Evolutionary conservation across 1,140 invertebrate species (phyloP), one percentile per base, ranked within the genome.

Genomic region (Holotrichia oblita): DNA sequence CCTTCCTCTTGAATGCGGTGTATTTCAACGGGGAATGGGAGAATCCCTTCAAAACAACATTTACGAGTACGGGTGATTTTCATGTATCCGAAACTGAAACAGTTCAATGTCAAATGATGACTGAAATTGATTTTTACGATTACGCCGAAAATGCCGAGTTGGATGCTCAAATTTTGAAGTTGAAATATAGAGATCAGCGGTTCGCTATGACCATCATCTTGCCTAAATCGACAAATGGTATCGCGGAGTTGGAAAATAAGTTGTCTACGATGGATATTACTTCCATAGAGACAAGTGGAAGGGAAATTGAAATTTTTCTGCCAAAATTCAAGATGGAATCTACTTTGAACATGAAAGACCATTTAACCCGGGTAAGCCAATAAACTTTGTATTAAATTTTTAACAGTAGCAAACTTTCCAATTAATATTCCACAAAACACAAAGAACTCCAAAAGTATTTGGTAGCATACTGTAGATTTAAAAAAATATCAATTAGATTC

Each of bases 1-100:
- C 96, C 24, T 89, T 97, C 3, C 87, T 97, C 0, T 87, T 95
- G 2, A 97, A 97, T 87, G 95, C 94, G 7, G 89, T 97, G 42
- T 95, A 96, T 85, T 97, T 97, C 86, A 96, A 96, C 89, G 94
- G 93, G 44, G 87, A 86, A 17, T 94, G 93, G 93, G 83, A 87
- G 59, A 86, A 85, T 12, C 85, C 89, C 78, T 94, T 94, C 81
- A 81, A 84, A 81, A 4, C 73, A 81, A 0, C 92, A 89, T 0
- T 79, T 61, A 73, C 85, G 83, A 10, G 84, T 84, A 78, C 83
- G 83, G 73, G 94, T 91, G 85, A 84, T 87, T 84, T 83, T 88
- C 73, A 87, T 75, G 41, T 83, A 14, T 82, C 82, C 20, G 55
- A 85, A 59, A 85, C 82, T 0, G 86, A 87, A 22, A 87, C 82